Evolutionary conservation across 2,113 vertebrate genomes (phyloP).

Genomic region (Bufo gargarizans): DNA sequence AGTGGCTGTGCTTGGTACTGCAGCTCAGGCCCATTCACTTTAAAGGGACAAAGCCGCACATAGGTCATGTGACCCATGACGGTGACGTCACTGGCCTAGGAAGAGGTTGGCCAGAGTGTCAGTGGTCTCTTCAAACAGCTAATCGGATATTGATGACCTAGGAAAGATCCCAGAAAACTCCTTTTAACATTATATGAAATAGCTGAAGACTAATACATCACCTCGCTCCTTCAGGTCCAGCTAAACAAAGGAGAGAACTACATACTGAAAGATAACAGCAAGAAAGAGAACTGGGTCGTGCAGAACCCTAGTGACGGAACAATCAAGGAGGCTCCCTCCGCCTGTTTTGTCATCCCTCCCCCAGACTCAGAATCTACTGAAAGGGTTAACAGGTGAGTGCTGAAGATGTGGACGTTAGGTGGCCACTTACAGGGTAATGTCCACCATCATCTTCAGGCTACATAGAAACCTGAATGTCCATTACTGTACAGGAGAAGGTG

Average conservation of each 20-base stretch:
- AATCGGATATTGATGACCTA: too few species aligned
- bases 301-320: constrained; percentile 67
- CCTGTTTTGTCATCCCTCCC: constrained; percentile 87
- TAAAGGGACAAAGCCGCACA: too few species aligned
- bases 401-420: background rate
- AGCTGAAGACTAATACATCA: background rate
- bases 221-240: constrained; percentile 71
- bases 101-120: too few species aligned
- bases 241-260: constrained; percentile 81
- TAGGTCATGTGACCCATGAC: too few species aligned
- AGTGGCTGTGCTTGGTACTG: too few species aligned
- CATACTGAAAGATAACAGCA: constrained; percentile 81
- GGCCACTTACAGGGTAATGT: background rate
- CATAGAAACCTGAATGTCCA: background rate
- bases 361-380: constrained; percentile 82
- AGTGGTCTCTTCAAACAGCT: too few species aligned
- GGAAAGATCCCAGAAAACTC: too few species aligned
- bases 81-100: too few species aligned
- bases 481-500: background rate
- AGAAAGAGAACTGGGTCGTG: constrained; percentile 83
- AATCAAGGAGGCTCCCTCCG: constrained; percentile 79
- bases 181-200: too few species aligned
- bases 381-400: constrained; percentile 79
- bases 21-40: too few species aligned
- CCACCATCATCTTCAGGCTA: background rate